These are phyloP conservation scores for Rhopilema esculentum DNA, from an alignment of 30 jellyfish, hydroid and myxozoan species.

Conservation along the genomic window DNA sequence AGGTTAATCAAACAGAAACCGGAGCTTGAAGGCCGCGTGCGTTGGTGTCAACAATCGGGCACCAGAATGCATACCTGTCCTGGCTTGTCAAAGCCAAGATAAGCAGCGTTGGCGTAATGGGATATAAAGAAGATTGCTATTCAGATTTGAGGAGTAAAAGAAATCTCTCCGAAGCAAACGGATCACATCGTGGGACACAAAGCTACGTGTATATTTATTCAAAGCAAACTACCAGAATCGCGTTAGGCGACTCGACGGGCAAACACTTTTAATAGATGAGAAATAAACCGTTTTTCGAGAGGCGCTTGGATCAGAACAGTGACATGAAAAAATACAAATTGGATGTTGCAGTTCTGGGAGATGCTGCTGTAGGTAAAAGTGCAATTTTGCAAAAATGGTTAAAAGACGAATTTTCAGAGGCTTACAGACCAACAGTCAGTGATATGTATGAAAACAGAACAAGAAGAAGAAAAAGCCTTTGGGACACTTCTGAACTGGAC, in stretches of 20 bases:
- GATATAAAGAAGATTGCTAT: not conserved
- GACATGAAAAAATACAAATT: conserved; percentile 43
- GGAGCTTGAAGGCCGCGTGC: not conserved
- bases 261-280: not conserved
- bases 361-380: conserved; percentile 69
- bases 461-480: not conserved
- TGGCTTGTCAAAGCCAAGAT: not conserved
- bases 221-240: too few species aligned
- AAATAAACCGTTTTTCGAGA: not conserved
- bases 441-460: conserved; percentile 56
- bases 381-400: conserved; percentile 57
- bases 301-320: not conserved
- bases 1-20: not conserved
- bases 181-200: too few species aligned
- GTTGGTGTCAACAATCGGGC: not conserved
- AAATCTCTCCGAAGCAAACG: too few species aligned
- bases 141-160: not conserved
- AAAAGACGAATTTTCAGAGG: conserved; percentile 16
- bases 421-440: conserved; percentile 66
- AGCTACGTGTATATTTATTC: too few species aligned
- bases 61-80: not conserved
- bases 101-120: not conserved
- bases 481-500: conserved; percentile 30
- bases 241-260: too few species aligned
- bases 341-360: conserved; percentile 73